Evolutionary conservation across 2,797 vertebrate species (phyloP).

Genomic region (Chrysocyon brachyurus): DNA sequence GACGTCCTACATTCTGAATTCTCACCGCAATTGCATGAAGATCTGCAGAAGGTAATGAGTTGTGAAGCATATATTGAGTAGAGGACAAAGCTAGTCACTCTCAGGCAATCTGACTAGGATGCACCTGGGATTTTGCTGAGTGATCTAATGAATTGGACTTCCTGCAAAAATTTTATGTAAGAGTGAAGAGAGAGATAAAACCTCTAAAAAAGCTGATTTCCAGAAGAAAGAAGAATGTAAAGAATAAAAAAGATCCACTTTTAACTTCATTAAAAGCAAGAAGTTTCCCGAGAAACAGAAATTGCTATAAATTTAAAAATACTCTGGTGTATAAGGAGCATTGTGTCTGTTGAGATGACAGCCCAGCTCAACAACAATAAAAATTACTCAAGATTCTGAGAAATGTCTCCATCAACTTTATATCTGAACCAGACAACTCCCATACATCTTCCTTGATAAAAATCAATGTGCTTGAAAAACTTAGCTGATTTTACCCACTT

Average conservation of each 20-base stretch:
- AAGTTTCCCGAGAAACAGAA: conserved; percentile 9
- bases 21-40: not conserved
- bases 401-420: not conserved
- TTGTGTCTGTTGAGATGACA: not conserved
- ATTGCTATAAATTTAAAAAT: not conserved
- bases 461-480: not conserved
- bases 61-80: not conserved
- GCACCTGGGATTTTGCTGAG: not conserved
- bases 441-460: not conserved
- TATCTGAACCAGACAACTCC: not conserved
- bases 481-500: not conserved
- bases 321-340: not conserved
- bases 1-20: not conserved
- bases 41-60: not conserved
- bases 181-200: not conserved
- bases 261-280: not conserved
- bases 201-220: not conserved
- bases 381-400: not conserved
- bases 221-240: not conserved
- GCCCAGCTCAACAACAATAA: not conserved
- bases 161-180: not conserved
- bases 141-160: not conserved
- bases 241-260: not conserved
- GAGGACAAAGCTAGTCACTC: not conserved
- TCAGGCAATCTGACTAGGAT: not conserved